phyloP scores from a whole-genome alignment of 2,888 invertebrate species.

The Diaperis boleti region DNA sequence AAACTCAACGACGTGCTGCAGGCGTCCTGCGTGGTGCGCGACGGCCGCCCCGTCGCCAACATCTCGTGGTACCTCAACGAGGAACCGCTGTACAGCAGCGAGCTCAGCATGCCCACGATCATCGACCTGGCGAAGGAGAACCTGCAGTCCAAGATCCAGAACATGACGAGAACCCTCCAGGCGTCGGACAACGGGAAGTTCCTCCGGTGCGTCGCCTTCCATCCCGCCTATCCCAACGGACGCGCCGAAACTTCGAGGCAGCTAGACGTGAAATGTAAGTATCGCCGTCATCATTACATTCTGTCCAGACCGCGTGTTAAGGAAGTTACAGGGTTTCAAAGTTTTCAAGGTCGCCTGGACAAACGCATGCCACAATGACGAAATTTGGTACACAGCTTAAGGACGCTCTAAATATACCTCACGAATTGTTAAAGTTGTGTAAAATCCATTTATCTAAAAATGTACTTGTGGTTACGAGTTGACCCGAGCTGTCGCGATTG shows the following conservation, averaged over 20 bases:
- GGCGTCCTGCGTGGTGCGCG: conserved; percentile 76
- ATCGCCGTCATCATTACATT: no score
- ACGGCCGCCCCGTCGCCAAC: conserved; percentile 81
- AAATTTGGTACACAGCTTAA: no score
- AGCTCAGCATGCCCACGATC: conserved; percentile 69
- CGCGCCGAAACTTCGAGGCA: conserved; percentile 64
- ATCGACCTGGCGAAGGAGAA: conserved; percentile 70
- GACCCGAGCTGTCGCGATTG: no score
- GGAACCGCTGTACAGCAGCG: conserved; percentile 68
- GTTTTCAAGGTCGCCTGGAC: no score
- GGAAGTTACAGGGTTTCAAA: no score
- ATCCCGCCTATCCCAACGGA: conserved; percentile 69
- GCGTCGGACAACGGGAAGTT: conserved; percentile 76
- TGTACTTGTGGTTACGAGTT: no score
- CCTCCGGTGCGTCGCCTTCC: conserved; percentile 76
- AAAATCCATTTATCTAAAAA: no score
- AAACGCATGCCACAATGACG: no score
- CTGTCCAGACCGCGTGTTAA: no score
- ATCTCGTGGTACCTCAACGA: conserved; percentile 81
- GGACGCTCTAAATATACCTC: no score
- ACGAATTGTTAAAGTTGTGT: no score
- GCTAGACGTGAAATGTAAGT: conserved; percentile 73
- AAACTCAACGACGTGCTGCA: conserved; percentile 73
- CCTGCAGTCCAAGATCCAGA: conserved; percentile 74
- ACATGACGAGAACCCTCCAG: conserved; percentile 72